phyloP scores from a whole-genome alignment of 2,888 invertebrate genomes.

The Zygaena filipendulae region DNA sequence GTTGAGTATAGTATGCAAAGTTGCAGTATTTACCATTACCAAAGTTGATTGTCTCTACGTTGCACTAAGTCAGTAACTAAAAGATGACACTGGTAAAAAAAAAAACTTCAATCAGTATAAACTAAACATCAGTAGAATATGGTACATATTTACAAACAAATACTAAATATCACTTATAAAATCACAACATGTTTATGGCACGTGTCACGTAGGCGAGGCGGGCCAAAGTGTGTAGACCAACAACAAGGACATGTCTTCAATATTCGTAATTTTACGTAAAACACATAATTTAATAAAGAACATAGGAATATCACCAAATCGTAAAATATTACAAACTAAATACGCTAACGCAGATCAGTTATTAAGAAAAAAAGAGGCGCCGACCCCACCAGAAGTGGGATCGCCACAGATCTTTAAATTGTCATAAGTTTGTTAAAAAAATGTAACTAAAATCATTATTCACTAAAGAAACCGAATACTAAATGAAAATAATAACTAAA shows the following conservation, averaged over 20 bases:
- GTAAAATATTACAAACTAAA: slow-evolving; percentile 42
- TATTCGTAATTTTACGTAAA: slow-evolving; percentile 19
- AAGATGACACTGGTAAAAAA: slow-evolving; percentile 33
- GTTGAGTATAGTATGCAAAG: no score
- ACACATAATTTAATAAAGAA: slow-evolving; percentile 26
- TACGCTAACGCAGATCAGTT: slow-evolving; percentile 56
- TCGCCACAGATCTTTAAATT: slow-evolving; percentile 71
- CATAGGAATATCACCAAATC: slow-evolving; percentile 55
- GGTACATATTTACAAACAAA: slow-evolving; percentile 68
- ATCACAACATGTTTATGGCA: slow-evolving; percentile 69
- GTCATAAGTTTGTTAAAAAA: slow-evolving; percentile 67
- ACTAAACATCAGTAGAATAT: slow-evolving; percentile 47
- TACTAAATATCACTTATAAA: slow-evolving; percentile 66
- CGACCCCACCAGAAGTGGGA: slow-evolving; percentile 26
- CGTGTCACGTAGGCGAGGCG: slow-evolving; percentile 43
- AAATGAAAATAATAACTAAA: slow-evolving; percentile 62
- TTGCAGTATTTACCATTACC: no score
- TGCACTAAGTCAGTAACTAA: slow-evolving; percentile 31
- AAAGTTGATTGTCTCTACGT: no score
- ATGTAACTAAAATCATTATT: slow-evolving; percentile 63
- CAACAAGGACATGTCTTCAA: slow-evolving; percentile 54
- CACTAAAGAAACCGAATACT: slow-evolving; percentile 56
- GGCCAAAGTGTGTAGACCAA: slow-evolving; percentile 17
- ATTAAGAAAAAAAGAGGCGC: slow-evolving; percentile 31
- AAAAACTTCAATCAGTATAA: slow-evolving; percentile 27